Conservation (phyloP, 1,140 invertebrate genomes). For the Asobara japonica region DNA sequence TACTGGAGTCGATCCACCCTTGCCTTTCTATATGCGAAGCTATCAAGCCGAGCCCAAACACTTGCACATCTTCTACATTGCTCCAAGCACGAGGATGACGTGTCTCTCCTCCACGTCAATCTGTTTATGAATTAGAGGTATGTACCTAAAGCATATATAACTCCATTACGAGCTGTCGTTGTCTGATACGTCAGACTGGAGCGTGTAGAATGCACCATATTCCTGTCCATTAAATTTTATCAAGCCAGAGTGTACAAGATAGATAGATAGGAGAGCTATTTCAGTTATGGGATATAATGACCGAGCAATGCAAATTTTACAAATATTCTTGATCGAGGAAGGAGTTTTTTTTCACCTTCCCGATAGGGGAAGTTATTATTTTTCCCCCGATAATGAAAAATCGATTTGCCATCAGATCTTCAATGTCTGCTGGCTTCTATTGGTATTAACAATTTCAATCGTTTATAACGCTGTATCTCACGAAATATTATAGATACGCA, state of each 20-base stretch:
- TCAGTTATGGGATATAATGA: too few relatives aligned
- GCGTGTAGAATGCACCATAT: neutral
- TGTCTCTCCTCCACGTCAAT: constrained; percentile 28
- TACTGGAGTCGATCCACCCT: neutral
- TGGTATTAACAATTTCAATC: too few relatives aligned
- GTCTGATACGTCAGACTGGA: constrained; percentile 1
- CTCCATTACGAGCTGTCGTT: constrained; percentile 23
- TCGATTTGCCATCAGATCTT: too few relatives aligned
- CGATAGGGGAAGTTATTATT: too few relatives aligned
- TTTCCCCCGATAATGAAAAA: too few relatives aligned
- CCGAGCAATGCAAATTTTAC: too few relatives aligned
- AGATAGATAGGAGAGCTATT: neutral
- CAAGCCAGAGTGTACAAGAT: neutral
- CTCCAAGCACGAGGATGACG: neutral
- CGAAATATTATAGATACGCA: too few relatives aligned
- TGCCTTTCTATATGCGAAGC: neutral
- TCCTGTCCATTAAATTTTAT: neutral
- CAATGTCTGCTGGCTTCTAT: too few relatives aligned
- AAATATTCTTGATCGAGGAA: too few relatives aligned
- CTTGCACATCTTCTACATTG: neutral
- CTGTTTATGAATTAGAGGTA: constrained; percentile 32
- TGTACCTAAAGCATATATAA: neutral
- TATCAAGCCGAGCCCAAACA: neutral
- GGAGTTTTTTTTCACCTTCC: too few relatives aligned
- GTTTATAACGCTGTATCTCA: too few relatives aligned